These are phyloP conservation scores for Caenorhabditis becei DNA, from an alignment of 2,888 invertebrate species.

Conservation along the genomic window DNA sequence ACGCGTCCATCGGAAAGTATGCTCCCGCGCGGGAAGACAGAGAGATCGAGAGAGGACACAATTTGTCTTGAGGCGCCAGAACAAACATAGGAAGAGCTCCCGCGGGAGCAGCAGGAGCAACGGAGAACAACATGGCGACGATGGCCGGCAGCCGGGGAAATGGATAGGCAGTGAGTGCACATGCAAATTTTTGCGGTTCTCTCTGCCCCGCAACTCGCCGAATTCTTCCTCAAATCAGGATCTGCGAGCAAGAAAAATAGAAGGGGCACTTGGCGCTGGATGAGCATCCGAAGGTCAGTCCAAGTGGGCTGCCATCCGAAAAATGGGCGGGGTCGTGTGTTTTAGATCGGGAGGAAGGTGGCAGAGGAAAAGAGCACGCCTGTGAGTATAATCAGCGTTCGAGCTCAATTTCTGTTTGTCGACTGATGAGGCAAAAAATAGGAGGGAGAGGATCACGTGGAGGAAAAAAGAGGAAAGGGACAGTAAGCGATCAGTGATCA, in stretches of 20 bases:
- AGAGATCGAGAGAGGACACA: slow-evolving; percentile 27
- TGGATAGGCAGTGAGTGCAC: slow-evolving; percentile 41
- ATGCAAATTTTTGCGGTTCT: slow-evolving; percentile 44
- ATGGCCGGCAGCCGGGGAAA: slow-evolving; percentile 32
- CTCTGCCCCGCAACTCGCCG: background rate
- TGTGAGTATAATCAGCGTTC: slow-evolving; percentile 50
- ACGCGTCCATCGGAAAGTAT: slow-evolving; percentile 19
- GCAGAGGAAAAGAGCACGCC: background rate
- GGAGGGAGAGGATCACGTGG: slow-evolving; percentile 40
- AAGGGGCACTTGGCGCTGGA: slow-evolving; percentile 38
- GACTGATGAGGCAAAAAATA: slow-evolving; percentile 45
- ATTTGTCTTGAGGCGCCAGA: slow-evolving; percentile 54
- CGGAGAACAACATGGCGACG: slow-evolving; percentile 43
- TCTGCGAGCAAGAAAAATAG: slow-evolving; percentile 9
- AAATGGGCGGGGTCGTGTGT: slow-evolving; percentile 17
- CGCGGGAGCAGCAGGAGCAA: slow-evolving; percentile 40
- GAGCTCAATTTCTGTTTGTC: slow-evolving; percentile 56
- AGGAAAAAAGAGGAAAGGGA: slow-evolving; percentile 6
- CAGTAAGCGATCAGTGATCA: slow-evolving; percentile 48
- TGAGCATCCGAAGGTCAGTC: slow-evolving; percentile 44
- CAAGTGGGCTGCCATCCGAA: slow-evolving; percentile 42
- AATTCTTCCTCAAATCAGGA: slow-evolving; percentile 45
- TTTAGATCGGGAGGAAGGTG: slow-evolving; percentile 20
- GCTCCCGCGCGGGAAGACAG: slow-evolving; percentile 46
- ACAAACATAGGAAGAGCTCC: slow-evolving; percentile 39